Evolutionary conservation across 2,797 vertebrate species (phyloP).

Genomic region (Catostomus latipinnis): DNA sequence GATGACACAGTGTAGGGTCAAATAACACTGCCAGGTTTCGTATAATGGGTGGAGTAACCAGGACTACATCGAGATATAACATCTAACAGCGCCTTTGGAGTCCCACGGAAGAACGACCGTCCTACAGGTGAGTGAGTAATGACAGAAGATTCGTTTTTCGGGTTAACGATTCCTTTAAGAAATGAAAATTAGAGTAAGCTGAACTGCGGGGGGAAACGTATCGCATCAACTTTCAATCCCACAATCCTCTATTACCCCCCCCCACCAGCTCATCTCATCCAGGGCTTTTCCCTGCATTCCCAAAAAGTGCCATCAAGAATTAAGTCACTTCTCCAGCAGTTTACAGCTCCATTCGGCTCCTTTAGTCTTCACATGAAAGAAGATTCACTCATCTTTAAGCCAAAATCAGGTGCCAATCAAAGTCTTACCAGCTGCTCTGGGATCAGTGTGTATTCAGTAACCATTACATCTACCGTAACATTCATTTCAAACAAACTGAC

Average conservation of each 20-base stretch:
- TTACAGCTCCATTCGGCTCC: conserved; percentile 39
- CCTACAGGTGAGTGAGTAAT: too few species aligned
- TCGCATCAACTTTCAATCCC: neutral
- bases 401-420: neutral
- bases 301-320: conserved; percentile 50
- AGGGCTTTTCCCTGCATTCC: conserved; percentile 45
- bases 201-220: neutral
- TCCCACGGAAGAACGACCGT: too few species aligned
- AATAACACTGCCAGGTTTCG: too few species aligned
- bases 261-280: conserved; percentile 34
- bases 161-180: neutral
- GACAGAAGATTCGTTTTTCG: too few species aligned
- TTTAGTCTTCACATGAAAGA: conserved; percentile 37
- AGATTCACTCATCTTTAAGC: neutral
- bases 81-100: too few species aligned
- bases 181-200: neutral
- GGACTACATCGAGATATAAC: too few species aligned
- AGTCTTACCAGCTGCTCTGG: neutral
- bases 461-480: neutral
- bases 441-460: neutral
- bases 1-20: too few species aligned
- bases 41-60: too few species aligned
- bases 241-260: neutral
- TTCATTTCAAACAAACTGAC: neutral
- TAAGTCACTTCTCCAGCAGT: conserved; percentile 54